These are phyloP conservation scores for Myiotriccus ornatus DNA, from an alignment of 2,797 vertebrate genomes.

Conservation along the genomic window DNA sequence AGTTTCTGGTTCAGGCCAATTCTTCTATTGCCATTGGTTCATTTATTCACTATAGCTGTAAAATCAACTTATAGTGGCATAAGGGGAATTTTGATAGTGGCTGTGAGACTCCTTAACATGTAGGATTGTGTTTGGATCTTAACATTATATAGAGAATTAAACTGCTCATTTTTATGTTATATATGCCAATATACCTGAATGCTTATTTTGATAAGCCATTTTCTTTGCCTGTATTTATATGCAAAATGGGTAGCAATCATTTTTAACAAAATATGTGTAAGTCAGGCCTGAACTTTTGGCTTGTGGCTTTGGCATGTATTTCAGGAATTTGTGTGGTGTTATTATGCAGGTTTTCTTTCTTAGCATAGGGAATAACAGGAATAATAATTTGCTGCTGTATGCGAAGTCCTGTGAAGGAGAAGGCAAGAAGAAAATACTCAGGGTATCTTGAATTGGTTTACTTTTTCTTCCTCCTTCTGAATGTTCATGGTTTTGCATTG, in stretches of 20 bases:
- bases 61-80: background rate
- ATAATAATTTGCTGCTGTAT: background rate
- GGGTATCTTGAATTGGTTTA: background rate
- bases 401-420: background rate
- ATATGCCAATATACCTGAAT: background rate
- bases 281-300: background rate
- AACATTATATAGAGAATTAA: background rate
- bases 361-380: background rate
- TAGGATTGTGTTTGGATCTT: background rate
- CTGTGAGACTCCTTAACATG: background rate
- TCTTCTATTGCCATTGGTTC: background rate
- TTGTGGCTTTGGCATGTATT: background rate
- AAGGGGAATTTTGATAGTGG: conserved; percentile 7
- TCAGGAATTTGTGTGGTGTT: background rate
- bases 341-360: background rate
- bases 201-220: conserved; percentile 1
- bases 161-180: background rate
- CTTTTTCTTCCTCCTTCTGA: background rate
- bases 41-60: background rate
- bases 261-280: background rate
- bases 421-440: background rate
- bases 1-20: background rate
- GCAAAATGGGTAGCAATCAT: background rate
- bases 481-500: background rate
- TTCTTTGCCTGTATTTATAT: background rate